phyloP scores from a whole-genome alignment of 2,888 invertebrate genomes.

The Rhodophaea formosa region DNA sequence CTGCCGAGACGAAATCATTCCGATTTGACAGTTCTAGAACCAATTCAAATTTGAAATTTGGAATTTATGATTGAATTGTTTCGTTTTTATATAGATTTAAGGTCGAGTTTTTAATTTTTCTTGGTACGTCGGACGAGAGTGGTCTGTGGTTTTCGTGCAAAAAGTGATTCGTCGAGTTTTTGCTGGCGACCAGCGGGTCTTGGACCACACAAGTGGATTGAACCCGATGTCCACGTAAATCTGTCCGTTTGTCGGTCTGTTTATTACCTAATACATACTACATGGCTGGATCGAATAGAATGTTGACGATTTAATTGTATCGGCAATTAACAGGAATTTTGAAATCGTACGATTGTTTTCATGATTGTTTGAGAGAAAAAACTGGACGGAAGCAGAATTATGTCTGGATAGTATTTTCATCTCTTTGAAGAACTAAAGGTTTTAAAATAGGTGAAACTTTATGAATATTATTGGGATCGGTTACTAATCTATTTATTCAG shows the following conservation, averaged over 20 bases:
- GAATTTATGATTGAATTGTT: constrained; percentile 26
- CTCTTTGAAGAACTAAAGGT: too few relatives aligned
- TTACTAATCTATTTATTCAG: too few relatives aligned
- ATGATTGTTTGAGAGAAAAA: not conserved
- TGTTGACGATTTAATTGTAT: constrained; percentile 11
- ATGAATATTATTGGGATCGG: too few relatives aligned
- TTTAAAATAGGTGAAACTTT: too few relatives aligned
- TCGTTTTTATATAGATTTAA: constrained; percentile 19
- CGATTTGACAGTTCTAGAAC: constrained; percentile 65
- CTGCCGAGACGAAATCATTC: constrained; percentile 71
- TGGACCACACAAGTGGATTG: constrained; percentile 66
- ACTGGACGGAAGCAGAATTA: too few relatives aligned
- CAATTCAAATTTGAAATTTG: constrained; percentile 43
- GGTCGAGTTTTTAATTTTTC: constrained; percentile 17
- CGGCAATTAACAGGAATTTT: constrained; percentile 11
- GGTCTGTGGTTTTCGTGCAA: constrained; percentile 42
- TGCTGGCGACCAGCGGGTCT: constrained; percentile 39
- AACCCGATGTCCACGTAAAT: constrained; percentile 29
- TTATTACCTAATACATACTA: constrained; percentile 19
- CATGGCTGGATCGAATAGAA: constrained; percentile 7
- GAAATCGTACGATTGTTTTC: not conserved
- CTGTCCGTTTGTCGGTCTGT: constrained; percentile 16
- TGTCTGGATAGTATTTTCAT: too few relatives aligned
- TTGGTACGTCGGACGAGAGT: constrained; percentile 11
- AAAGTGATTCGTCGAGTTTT: constrained; percentile 66